phyloP scores from a whole-genome alignment of 1,140 invertebrate genomes.

The Calephelis virginiensis region DNA sequence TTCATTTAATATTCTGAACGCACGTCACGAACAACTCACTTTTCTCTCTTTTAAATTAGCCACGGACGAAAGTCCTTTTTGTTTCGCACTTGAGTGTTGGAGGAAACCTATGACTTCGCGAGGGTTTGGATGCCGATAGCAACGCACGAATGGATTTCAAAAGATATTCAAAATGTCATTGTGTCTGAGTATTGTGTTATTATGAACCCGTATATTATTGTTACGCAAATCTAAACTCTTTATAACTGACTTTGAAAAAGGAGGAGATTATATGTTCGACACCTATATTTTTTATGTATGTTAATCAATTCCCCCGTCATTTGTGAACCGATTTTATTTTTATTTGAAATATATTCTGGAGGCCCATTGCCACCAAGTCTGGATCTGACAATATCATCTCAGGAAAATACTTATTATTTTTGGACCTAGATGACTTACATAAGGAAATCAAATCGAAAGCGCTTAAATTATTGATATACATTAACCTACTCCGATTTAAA shows the following conservation, averaged over 20 bases:
- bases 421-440: too few relatives aligned
- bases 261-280: too few relatives aligned
- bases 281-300: too few relatives aligned
- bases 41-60: slow-evolving; percentile 75
- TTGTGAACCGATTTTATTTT: too few relatives aligned
- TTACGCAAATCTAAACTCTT: background rate
- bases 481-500: too few relatives aligned
- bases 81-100: slow-evolving; percentile 45
- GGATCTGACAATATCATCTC: too few relatives aligned
- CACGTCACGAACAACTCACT: slow-evolving; percentile 55
- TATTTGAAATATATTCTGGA: too few relatives aligned
- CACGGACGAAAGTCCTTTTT: slow-evolving; percentile 68
- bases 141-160: slow-evolving; percentile 36
- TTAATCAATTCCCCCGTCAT: too few relatives aligned
- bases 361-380: too few relatives aligned
- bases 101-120: slow-evolving; percentile 41
- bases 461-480: too few relatives aligned
- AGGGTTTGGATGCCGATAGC: slow-evolving; percentile 22
- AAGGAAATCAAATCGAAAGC: too few relatives aligned
- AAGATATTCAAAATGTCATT: slow-evolving; percentile 20
- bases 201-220: background rate
- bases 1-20: slow-evolving; percentile 64
- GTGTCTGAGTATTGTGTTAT: background rate
- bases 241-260: background rate
- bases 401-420: too few relatives aligned